A percentile compares a stretch with the other conserved stretches of the same genome.
phyloP scores from a whole-genome alignment of 2,797 vertebrate species.

The Masticophis lateralis region DNA sequence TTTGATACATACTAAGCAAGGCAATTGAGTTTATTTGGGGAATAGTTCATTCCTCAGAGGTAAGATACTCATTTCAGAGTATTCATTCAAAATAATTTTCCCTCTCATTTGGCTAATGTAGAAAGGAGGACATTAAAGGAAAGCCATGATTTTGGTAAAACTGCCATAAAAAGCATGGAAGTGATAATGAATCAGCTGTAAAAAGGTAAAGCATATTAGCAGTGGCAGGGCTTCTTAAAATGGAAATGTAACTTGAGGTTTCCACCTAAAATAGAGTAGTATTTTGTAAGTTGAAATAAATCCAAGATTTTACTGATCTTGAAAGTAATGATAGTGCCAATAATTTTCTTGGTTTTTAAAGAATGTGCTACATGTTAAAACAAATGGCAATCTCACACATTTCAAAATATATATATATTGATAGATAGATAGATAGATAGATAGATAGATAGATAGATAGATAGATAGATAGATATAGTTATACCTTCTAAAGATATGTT shows the following conservation, averaged over 20 bases:
- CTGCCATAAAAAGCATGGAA: conserved; percentile 46
- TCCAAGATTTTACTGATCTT: background rate
- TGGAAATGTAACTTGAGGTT: conserved; percentile 44
- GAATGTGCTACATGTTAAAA: background rate
- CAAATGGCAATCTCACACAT: background rate
- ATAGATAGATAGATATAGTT: no score
- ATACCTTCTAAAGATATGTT: no score
- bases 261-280: conserved; percentile 41
- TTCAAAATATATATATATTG: background rate
- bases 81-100: background rate
- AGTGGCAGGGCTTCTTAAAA: conserved; percentile 28
- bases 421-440: no score
- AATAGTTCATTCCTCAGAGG: conserved; percentile 21
- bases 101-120: background rate
- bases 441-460: no score
- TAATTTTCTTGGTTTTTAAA: conserved; percentile 23
- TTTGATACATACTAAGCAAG: conserved; percentile 1
- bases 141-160: conserved; percentile 32
- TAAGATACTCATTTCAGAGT: conserved; percentile 38
- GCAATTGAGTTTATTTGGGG: conserved; percentile 55
- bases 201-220: conserved; percentile 15
- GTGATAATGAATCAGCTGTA: conserved; percentile 41
- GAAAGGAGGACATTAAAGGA: conserved; percentile 37
- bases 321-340: conserved; percentile 24
- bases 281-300: background rate